Conservation (phyloP, 2,888 invertebrate genomes). For the Neoaliturus tenellus region DNA sequence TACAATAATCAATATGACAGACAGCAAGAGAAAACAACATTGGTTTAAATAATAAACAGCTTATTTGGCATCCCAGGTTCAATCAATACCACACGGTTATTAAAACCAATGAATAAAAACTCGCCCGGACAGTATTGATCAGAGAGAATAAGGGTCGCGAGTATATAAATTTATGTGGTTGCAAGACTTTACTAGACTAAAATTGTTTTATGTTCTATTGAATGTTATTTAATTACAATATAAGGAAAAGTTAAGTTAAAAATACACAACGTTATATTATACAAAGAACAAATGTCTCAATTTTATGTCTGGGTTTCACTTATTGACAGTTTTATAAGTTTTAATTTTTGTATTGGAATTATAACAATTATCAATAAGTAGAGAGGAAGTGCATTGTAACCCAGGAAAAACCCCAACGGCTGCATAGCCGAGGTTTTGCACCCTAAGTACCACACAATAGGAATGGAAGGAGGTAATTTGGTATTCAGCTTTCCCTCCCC, state of each 20-base stretch:
- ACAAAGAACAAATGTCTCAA: too few relatives aligned
- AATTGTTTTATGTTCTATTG: too few relatives aligned
- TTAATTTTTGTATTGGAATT: neutral
- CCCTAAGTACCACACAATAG: conserved; percentile 54
- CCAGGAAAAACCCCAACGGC: conserved; percentile 57
- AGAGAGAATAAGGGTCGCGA: neutral
- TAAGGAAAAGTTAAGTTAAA: too few relatives aligned
- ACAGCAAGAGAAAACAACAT: neutral
- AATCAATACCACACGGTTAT: conserved; percentile 40
- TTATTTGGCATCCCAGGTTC: neutral
- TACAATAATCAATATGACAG: neutral
- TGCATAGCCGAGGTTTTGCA: conserved; percentile 1
- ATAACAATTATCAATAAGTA: too few relatives aligned
- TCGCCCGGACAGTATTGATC: conserved; percentile 44
- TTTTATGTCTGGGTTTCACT: neutral
- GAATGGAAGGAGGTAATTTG: conserved; percentile 58
- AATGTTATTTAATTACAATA: too few relatives aligned
- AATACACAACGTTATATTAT: too few relatives aligned
- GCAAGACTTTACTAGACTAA: too few relatives aligned
- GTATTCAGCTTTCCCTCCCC: conserved; percentile 51
- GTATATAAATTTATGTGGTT: too few relatives aligned
- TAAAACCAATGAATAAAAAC: conserved; percentile 22
- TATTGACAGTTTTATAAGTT: neutral
- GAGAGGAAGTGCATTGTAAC: too few relatives aligned
- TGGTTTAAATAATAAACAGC: neutral